Conservation (phyloP, 30 jellyfish, hydroid and myxozoan genomes). For the Nemopilema nomurai region DNA sequence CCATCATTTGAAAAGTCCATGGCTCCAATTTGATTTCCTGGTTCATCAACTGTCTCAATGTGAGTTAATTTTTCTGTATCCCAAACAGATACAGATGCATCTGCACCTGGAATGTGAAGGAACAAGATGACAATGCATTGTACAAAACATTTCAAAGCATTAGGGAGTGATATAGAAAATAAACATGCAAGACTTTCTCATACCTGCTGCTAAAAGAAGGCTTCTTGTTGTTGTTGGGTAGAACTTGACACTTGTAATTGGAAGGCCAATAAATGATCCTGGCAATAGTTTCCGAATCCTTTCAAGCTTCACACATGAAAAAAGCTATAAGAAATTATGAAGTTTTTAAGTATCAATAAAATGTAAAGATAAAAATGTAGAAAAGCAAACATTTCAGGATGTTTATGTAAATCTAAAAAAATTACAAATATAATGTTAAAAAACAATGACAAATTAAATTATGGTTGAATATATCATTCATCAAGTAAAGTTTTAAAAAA, state of each 20-base stretch:
- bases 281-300: constrained; percentile 75
- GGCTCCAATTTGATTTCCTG: constrained; percentile 87
- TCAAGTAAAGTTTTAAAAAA: no score
- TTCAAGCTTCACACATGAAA: constrained; percentile 60
- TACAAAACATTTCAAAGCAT: no score
- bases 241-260: constrained; percentile 73
- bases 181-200: neutral
- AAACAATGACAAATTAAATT: no score
- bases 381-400: no score
- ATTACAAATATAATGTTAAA: no score
- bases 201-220: constrained; percentile 81
- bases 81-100: constrained; percentile 84
- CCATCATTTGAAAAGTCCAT: constrained; percentile 92
- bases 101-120: constrained; percentile 65
- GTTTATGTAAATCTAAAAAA: no score
- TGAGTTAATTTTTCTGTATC: constrained; percentile 62
- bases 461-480: no score
- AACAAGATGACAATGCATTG: neutral
- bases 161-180: no score
- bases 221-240: constrained; percentile 72
- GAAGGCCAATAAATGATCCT: constrained; percentile 78
- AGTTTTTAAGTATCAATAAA: no score
- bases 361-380: no score
- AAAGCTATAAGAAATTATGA: constrained; percentile 37
- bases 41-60: constrained; percentile 65